These are phyloP conservation scores for Gymnocypris eckloni DNA, from an alignment of 2,797 vertebrate species.

Conservation along the genomic window DNA sequence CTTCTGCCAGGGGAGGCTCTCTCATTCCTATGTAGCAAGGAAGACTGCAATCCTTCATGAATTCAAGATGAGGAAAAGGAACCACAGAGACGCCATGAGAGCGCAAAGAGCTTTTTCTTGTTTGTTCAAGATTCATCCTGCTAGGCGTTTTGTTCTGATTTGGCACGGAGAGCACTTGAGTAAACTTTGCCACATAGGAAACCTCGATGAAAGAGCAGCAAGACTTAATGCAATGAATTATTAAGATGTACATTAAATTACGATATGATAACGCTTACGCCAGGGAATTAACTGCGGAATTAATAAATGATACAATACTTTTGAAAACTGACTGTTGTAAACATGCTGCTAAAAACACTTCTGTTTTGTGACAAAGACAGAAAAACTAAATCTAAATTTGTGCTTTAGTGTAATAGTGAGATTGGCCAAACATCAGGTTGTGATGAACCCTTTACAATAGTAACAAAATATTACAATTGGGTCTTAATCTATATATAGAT, in stretches of 20 bases:
- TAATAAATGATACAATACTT: background rate
- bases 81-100: constrained; percentile 42
- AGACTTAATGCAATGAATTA: constrained; percentile 25
- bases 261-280: background rate
- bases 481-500: background rate
- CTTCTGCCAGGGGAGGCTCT: constrained; percentile 38
- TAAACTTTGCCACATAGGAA: constrained; percentile 46
- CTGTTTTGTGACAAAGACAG: background rate
- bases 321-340: background rate
- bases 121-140: constrained; percentile 37
- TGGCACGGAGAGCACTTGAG: constrained; percentile 43
- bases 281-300: constrained; percentile 19
- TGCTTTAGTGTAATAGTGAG: background rate
- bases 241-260: constrained; percentile 21
- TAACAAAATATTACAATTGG: background rate
- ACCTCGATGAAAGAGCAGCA: constrained; percentile 1
- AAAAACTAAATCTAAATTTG: no score
- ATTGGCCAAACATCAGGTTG: no score
- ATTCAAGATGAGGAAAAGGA: constrained; percentile 61
- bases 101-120: constrained; percentile 62
- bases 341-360: background rate
- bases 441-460: background rate
- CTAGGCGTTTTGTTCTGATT: constrained; percentile 56
- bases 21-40: constrained; percentile 27
- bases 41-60: constrained; percentile 53